Evolutionary conservation across 1,140 invertebrate genomes (phyloP).

Genomic region (Leptinotarsa lineolata): DNA sequence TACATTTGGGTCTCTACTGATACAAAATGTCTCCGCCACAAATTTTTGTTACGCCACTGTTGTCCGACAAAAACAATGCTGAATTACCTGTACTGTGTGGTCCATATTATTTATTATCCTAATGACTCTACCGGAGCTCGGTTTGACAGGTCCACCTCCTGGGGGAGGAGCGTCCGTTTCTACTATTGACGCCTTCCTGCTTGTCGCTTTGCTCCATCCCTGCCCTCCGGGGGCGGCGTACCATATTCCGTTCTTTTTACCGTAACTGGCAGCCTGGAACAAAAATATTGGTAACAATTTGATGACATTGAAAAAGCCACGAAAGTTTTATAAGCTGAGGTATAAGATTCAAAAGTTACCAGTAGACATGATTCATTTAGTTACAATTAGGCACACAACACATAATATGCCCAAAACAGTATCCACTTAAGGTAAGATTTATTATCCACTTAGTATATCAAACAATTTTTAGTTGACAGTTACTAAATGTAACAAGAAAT

Average conservation of each 20-base stretch:
- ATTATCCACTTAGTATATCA: too few species aligned
- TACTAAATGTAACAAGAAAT: too few species aligned
- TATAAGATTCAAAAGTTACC: too few species aligned
- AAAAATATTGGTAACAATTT: background rate
- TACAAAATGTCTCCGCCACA: too few species aligned
- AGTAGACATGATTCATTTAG: too few species aligned
- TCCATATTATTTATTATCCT: conserved; percentile 90
- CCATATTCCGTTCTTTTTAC: conserved; percentile 85
- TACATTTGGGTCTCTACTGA: too few species aligned
- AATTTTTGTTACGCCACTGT: background rate
- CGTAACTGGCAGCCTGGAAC: conserved; percentile 78
- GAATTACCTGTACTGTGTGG: conserved; percentile 80
- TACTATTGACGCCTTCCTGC: conserved; percentile 75
- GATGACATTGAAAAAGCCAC: background rate
- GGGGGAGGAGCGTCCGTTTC: conserved; percentile 66
- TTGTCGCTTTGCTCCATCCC: conserved; percentile 62
- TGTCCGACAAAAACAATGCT: background rate
- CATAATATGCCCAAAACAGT: too few species aligned
- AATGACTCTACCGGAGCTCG: conserved; percentile 82
- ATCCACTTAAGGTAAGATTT: too few species aligned
- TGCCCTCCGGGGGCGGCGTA: conserved; percentile 71
- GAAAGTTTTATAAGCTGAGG: too few species aligned
- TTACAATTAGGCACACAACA: too few species aligned
- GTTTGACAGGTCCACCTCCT: conserved; percentile 69
- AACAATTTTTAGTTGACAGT: too few species aligned